Percentiles rank a stretch among this genome's conserved stretches.
Conservation (phyloP, 2,888 invertebrate genomes). For the Hirtodrosophila trivittata region DNA sequence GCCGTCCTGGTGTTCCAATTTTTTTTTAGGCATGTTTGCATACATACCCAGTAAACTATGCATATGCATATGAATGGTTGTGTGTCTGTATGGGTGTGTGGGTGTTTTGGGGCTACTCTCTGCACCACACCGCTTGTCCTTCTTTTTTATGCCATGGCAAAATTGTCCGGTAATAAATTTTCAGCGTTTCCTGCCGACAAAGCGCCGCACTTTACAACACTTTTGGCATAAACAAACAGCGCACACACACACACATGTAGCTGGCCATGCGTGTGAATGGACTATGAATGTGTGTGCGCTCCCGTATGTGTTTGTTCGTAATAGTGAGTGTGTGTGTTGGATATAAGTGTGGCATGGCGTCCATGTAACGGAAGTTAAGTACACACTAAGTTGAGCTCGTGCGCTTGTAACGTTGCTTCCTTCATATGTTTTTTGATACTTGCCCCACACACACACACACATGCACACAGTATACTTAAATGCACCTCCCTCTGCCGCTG, state of each 20-base stretch:
- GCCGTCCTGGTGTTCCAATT: slow-evolving; percentile 2
- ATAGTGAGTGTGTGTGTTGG: slow-evolving; percentile 33
- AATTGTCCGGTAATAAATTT: slow-evolving; percentile 82
- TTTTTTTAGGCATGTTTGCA: slow-evolving; percentile 75
- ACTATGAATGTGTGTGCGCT: slow-evolving; percentile 27
- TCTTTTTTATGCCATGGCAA: slow-evolving; percentile 61
- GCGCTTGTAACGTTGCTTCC: slow-evolving; percentile 74
- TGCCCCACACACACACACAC: slow-evolving; percentile 25
- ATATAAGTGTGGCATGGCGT: slow-evolving; percentile 33
- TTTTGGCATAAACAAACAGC: slow-evolving; percentile 77
- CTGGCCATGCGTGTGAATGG: slow-evolving; percentile 62
- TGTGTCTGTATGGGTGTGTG: slow-evolving; percentile 25
- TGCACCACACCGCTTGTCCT: slow-evolving; percentile 29
- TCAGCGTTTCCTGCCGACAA: slow-evolving; percentile 79
- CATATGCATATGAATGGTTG: slow-evolving; percentile 67
- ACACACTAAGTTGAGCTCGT: slow-evolving; percentile 80
- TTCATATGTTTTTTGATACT: slow-evolving; percentile 77
- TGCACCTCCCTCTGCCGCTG: slow-evolving; percentile 10
- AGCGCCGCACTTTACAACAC: slow-evolving; percentile 81
- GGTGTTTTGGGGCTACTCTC: slow-evolving; percentile 13
- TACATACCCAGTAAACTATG: slow-evolving; percentile 74
- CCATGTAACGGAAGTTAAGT: slow-evolving; percentile 80
- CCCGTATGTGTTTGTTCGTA: slow-evolving; percentile 5
- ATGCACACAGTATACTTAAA: slow-evolving; percentile 11
- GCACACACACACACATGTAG: slow-evolving; percentile 28